Evolutionary conservation across 2,113 vertebrate genomes (phyloP).

Genomic region (Pedionomus torquatus): DNA sequence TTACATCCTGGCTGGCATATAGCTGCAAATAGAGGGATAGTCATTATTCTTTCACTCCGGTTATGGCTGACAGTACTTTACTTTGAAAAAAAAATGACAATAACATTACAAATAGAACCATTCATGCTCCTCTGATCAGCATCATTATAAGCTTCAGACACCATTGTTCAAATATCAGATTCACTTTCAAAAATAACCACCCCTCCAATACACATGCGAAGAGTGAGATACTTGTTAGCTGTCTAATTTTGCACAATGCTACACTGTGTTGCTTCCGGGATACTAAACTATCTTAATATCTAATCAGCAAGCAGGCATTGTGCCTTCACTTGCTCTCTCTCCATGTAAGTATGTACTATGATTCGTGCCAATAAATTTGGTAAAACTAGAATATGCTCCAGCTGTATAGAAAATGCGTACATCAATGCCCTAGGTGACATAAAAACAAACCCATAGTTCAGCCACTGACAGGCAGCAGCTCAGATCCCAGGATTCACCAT

Average conservation of each 20-base stretch:
- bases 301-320: neutral
- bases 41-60: neutral
- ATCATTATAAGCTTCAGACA: neutral
- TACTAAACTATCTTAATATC: neutral
- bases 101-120: rapidly evolving
- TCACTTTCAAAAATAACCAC: neutral
- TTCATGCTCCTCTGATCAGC: neutral
- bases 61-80: neutral
- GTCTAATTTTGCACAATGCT: neutral
- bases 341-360: rapidly evolving
- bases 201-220: neutral
- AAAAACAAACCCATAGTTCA: neutral
- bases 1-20: slow-evolving; percentile 94
- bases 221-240: neutral
- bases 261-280: neutral
- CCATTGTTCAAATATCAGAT: neutral
- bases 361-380: neutral
- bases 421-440: neutral
- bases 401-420: rapidly evolving
- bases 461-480: neutral
- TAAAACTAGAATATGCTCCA: neutral
- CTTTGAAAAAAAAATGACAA: neutral
- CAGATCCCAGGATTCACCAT: neutral
- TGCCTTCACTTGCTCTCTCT: neutral
- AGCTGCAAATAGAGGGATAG: slow-evolving; percentile 77